Conservation (phyloP, 2,888 invertebrate genomes). For the Synanthedon vespiformis region DNA sequence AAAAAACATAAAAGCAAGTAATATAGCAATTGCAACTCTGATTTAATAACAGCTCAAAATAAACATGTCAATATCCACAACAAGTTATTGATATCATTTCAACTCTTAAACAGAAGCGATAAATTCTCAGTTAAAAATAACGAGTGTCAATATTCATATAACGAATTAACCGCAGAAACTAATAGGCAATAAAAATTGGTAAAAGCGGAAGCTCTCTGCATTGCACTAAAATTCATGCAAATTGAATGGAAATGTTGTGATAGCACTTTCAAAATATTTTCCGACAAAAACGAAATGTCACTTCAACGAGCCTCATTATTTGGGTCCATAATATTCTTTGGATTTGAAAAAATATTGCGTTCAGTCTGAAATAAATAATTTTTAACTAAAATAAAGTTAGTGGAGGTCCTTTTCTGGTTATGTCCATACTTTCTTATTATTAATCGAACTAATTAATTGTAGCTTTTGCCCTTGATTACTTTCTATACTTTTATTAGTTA, state of each 20-base stretch:
- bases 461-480: too few species aligned
- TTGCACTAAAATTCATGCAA: conserved; percentile 47
- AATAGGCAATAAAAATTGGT: conserved; percentile 43
- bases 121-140: too few species aligned
- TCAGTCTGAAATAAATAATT: too few species aligned
- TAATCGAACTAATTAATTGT: too few species aligned
- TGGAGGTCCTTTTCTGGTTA: too few species aligned
- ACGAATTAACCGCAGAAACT: conserved; percentile 26
- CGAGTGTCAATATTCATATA: conserved; percentile 6
- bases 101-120: background rate
- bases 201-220: conserved; percentile 39
- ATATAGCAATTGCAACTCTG: too few species aligned
- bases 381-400: too few species aligned
- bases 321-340: background rate
- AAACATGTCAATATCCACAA: background rate
- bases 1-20: too few species aligned
- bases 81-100: background rate
- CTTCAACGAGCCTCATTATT: conserved; percentile 1
- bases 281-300: conserved; percentile 24
- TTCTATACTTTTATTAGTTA: too few species aligned
- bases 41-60: background rate
- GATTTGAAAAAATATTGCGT: too few species aligned
- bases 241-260: conserved; percentile 52
- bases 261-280: conserved; percentile 51
- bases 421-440: too few species aligned